Evolutionary conservation across 1,140 invertebrate species (phyloP), one percentile per base, ranked within the genome.

Genomic region (Matsumurasca onukii): DNA sequence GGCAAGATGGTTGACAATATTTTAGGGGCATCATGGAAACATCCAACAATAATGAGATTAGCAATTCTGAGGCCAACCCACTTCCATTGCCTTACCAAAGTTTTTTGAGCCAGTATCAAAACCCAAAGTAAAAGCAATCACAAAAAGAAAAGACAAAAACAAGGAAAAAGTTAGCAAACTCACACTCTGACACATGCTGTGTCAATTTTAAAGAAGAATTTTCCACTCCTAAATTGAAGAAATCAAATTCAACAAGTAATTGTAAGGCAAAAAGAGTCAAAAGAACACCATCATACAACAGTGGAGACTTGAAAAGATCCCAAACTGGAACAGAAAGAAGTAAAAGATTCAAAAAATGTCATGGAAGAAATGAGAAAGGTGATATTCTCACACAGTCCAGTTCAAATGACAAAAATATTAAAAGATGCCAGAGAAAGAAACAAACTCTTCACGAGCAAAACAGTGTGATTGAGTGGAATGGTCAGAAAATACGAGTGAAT

Each of bases 131-230:
- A 59, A 59, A 27, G 30, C 15, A 5, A 12, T 27, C 22, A 59
- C 2, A 27, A 29, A 29, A 27, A 59, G 25, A 27, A 25, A 59
- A 25, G 13, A 22, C 2, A 59, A 29, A 25, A 22, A 12, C 3
- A 22, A 13, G 9, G 9, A 27, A 5, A 25, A 59, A 9, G 25
- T 27, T 59, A 9, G 15, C 15, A 12, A 9, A 24, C 2, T 59
- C 55, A 27, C 55, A 59, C n/a, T 59, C 55, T 27, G 55, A 59
- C n/a, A 59, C 55, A 12, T 59, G 55, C n/a, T 59, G 55, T 29
- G 22, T 59, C 25, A 25, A 24, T 5, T 27, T n/a, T 39, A 39
- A 9, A 9, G 5, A 39, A 5, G 5, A 39, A 5, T 39, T 39
- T 17, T 9, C 34, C 34, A 39, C 17, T 17, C 34, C n/a, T n/a